Percentiles rank a stretch among this genome's conserved stretches.
Evolutionary conservation across 2,888 invertebrate genomes (phyloP).

Genomic region (Mantis religiosa): DNA sequence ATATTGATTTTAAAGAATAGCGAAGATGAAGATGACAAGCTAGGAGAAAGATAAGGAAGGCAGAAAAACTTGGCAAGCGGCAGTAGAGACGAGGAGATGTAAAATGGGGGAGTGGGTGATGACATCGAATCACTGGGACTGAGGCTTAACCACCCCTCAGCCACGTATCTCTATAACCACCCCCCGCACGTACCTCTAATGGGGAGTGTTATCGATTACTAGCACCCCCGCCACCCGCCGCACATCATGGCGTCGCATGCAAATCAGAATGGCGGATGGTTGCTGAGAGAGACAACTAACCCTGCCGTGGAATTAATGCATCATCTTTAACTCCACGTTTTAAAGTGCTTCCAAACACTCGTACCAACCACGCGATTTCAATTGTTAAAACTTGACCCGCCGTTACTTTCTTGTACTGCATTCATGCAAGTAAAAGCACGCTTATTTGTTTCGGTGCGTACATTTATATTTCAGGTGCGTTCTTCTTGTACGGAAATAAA

Average conservation of each 20-base stretch:
- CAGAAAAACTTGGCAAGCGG: conserved; percentile 10
- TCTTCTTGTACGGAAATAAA: too few species aligned
- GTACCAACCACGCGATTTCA: too few species aligned
- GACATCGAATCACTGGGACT: conserved; percentile 25
- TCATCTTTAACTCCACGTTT: not conserved
- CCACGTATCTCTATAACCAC: conserved; percentile 16
- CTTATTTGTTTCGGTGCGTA: too few species aligned
- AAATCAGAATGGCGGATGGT: conserved; percentile 27
- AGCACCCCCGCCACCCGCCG: conserved; percentile 3
- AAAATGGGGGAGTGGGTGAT: conserved; percentile 19
- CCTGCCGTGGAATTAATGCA: not conserved
- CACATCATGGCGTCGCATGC: conserved; percentile 28
- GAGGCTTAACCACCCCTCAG: conserved; percentile 19
- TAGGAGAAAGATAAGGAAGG: not conserved
- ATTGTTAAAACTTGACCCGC: too few species aligned
- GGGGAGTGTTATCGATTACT: conserved; percentile 26
- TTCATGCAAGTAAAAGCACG: too few species aligned
- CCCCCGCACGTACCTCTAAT: conserved; percentile 21
- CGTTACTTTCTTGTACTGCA: too few species aligned
- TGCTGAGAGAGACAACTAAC: not conserved
- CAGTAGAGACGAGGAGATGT: not conserved
- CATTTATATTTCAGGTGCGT: too few species aligned
- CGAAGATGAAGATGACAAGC: not conserved
- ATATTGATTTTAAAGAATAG: conserved; percentile 8
- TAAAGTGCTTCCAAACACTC: not conserved